Evolutionary conservation across 2,113 vertebrate species (phyloP).

Genomic region (Procavia capensis): DNA sequence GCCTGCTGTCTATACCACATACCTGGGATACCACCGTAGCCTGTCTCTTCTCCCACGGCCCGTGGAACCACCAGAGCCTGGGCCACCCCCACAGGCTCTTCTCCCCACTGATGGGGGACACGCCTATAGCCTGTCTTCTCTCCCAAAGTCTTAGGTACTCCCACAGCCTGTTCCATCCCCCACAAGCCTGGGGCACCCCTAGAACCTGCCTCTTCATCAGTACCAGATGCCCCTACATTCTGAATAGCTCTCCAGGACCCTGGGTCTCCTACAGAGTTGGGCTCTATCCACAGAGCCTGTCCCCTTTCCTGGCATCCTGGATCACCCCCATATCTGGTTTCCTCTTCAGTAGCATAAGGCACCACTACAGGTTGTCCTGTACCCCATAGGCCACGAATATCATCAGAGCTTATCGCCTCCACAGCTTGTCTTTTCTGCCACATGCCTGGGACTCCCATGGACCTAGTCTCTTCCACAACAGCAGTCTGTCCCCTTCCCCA

Average conservation of each 20-base stretch:
- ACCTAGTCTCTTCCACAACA: not conserved
- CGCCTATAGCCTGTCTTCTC: not conserved
- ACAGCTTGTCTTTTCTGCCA: not conserved
- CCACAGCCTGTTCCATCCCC: not conserved
- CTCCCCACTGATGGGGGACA: constrained; percentile 10
- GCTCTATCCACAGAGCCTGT: constrained; percentile 55
- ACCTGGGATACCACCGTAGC: not conserved
- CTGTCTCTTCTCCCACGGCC: not conserved
- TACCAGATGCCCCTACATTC: not conserved
- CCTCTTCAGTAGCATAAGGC: constrained; percentile 32
- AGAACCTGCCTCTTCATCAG: not conserved
- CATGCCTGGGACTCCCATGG: not conserved
- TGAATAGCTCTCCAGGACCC: not conserved
- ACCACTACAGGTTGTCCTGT: not conserved
- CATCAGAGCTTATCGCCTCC: not conserved
- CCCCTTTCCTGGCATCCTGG: constrained; percentile 17
- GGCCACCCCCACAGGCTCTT: not conserved
- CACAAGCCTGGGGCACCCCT: not conserved
- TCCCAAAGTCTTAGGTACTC: not conserved
- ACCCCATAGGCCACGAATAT: not conserved
- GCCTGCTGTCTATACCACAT: constrained; percentile 37
- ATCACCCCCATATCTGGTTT: not conserved
- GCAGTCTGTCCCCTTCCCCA: not conserved
- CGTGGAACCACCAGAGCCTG: not conserved
- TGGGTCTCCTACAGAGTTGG: not conserved